Evolutionary conservation across 2,797 vertebrate genomes (phyloP), one percentile per base, ranked within the genome.

Genomic region (Ambastaia sidthimunki): DNA sequence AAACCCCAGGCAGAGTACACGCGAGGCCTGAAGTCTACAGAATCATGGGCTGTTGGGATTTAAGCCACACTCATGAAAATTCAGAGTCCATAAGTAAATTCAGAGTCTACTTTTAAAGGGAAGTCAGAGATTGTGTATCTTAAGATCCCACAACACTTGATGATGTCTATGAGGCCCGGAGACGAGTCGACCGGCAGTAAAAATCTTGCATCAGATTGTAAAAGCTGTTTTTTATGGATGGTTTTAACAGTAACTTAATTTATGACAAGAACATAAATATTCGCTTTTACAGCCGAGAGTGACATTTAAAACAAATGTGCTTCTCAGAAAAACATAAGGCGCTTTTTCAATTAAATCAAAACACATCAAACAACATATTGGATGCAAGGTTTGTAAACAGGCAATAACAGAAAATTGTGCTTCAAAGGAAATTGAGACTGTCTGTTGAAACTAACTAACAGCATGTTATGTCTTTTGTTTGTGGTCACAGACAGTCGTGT

Each of bases 61-160:
- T 48, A 84, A 82, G 82, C 81, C 81, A 80, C 62, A 82, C 93
- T 94, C 90, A 93, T 94, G 92, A 92, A 94, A 93, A 93, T 86
- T 87, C 25, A 31, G 19, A 80, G 80, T 44, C 71, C 31, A 85
- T 89, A 76, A 21, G n/a, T n/a, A 94, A 93, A 93, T 86, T 87
- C 25, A 31, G 19, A 80, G 80, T 44, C 71, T 23, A 34, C 71
- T 70, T 66, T 73, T 59, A 37, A 47, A 80, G 90, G 85, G 84
- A 80, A 85, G 83, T 19, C 72, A 68, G 59, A 21, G 80, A 71
- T 10, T 44, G 31, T 62, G 69, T 41, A 84, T 84, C 21, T 66
- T 76, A 28, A 59, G 72, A 76, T 77, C 55, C 47, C 54, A 18
- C 77, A 81, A 86, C 76, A 82, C 85, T 82, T 85, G 70, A 81